phyloP scores from a whole-genome alignment of 2,888 invertebrate genomes.

The Hedychridium roseum region DNA sequence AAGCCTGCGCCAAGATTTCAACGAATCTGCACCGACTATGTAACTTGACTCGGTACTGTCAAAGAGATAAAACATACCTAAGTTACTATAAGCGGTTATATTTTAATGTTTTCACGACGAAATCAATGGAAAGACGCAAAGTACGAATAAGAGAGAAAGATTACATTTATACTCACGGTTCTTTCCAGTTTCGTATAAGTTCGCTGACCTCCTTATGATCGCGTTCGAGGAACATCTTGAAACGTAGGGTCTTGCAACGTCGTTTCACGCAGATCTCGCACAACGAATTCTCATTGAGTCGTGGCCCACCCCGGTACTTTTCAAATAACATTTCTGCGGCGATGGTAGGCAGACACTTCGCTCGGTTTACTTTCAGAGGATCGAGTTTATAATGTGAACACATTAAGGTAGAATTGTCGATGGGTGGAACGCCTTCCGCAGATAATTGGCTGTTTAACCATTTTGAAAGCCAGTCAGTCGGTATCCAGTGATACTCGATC shows the following conservation, averaged over 20 bases:
- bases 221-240: slow-evolving; percentile 64
- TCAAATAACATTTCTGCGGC: slow-evolving; percentile 63
- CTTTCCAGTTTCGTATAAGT: slow-evolving; percentile 59
- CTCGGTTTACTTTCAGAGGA: slow-evolving; percentile 62
- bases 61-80: slow-evolving; percentile 25
- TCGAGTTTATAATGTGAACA: slow-evolving; percentile 65
- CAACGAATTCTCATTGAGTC: slow-evolving; percentile 57
- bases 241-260: slow-evolving; percentile 63
- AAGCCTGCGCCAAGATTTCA: slow-evolving; percentile 67
- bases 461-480: slow-evolving; percentile 66
- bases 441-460: slow-evolving; percentile 62
- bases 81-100: too few species aligned
- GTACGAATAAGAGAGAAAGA: not conserved
- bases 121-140: too few species aligned
- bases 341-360: slow-evolving; percentile 62
- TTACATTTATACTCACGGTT: slow-evolving; percentile 43
- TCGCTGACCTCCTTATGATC: slow-evolving; percentile 65
- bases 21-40: slow-evolving; percentile 68
- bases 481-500: slow-evolving; percentile 64
- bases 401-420: slow-evolving; percentile 63
- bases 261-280: slow-evolving; percentile 65
- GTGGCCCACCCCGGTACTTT: slow-evolving; percentile 64
- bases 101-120: too few species aligned
- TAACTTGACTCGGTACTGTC: slow-evolving; percentile 55
- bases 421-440: slow-evolving; percentile 53